These are phyloP conservation scores for Chelon labrosus DNA, from an alignment of 2,797 vertebrate species.

Conservation along the genomic window DNA sequence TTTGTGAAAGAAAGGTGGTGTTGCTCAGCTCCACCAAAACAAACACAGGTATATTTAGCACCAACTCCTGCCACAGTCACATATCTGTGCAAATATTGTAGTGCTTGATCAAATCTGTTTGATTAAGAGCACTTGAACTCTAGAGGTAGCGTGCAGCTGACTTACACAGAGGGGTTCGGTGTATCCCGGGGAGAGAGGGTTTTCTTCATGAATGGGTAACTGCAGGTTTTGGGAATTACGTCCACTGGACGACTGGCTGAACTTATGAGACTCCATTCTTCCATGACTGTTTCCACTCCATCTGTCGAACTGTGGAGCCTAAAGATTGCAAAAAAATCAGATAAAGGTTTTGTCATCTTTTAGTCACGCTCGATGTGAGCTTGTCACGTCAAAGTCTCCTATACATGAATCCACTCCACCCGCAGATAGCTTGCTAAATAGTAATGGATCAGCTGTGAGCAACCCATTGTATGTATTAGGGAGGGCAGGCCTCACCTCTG, in stretches of 20 bases:
- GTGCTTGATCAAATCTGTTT: slow-evolving; percentile 1
- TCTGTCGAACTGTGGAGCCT: slow-evolving; percentile 82
- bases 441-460: slow-evolving; percentile 30
- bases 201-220: slow-evolving; percentile 75
- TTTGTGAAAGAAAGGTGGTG: slow-evolving; percentile 48
- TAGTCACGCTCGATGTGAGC: background rate
- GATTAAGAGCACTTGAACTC: slow-evolving; percentile 9
- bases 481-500: slow-evolving; percentile 75
- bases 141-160: slow-evolving; percentile 35
- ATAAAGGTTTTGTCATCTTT: background rate
- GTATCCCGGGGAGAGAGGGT: slow-evolving; percentile 84
- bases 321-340: slow-evolving; percentile 4
- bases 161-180: slow-evolving; percentile 89
- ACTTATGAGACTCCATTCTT: slow-evolving; percentile 56
- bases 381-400: background rate
- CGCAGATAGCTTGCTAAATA: background rate
- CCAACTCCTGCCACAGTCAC: slow-evolving; percentile 7
- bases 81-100: slow-evolving; percentile 16
- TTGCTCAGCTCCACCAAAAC: slow-evolving; percentile 67
- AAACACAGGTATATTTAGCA: slow-evolving; percentile 50
- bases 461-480: background rate
- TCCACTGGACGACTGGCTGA: slow-evolving; percentile 68
- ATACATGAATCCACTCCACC: slow-evolving; percentile 15
- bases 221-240: slow-evolving; percentile 77
- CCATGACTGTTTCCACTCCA: slow-evolving; percentile 82